Conservation (phyloP, 2,888 invertebrate species). For the Andrena bicolor region DNA sequence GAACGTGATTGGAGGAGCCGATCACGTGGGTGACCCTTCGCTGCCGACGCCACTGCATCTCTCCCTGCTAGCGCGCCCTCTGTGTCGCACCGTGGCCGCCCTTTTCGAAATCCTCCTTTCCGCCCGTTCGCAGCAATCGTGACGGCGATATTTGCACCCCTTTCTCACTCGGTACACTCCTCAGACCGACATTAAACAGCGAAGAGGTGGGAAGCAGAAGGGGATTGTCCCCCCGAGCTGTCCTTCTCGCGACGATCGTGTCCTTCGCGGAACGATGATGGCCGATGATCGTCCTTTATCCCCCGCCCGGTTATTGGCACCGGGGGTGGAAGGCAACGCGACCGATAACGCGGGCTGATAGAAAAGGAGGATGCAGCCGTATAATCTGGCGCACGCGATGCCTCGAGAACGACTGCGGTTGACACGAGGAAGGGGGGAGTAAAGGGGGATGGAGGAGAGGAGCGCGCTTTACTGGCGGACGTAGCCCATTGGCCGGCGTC, state of each 20-base stretch:
- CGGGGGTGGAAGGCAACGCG: neutral
- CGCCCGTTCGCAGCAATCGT: neutral
- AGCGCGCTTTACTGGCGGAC: constrained; percentile 59
- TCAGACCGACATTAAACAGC: neutral
- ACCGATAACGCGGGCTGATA: constrained; percentile 35
- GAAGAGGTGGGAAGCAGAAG: neutral
- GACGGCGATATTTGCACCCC: neutral
- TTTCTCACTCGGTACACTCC: constrained; percentile 18
- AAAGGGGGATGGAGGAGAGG: constrained; percentile 31
- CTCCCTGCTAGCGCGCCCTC: constrained; percentile 44
- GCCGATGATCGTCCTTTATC: constrained; percentile 1
- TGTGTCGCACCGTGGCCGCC: constrained; percentile 21
- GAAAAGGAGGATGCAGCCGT: constrained; percentile 57
- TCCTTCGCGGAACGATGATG: neutral
- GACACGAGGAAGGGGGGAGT: constrained; percentile 63
- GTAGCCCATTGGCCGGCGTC: constrained; percentile 70
- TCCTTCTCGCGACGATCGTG: too few species aligned
- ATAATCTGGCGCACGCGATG: constrained; percentile 79
- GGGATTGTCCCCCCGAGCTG: neutral
- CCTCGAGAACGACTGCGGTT: constrained; percentile 77
- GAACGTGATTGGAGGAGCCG: constrained; percentile 82
- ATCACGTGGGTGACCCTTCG: constrained; percentile 83
- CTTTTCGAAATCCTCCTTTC: neutral
- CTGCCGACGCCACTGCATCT: constrained; percentile 84
- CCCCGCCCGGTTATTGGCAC: constrained; percentile 3